These are phyloP conservation scores for Brachycybe producta DNA, from an alignment of 2,888 invertebrate species.

Conservation along the genomic window DNA sequence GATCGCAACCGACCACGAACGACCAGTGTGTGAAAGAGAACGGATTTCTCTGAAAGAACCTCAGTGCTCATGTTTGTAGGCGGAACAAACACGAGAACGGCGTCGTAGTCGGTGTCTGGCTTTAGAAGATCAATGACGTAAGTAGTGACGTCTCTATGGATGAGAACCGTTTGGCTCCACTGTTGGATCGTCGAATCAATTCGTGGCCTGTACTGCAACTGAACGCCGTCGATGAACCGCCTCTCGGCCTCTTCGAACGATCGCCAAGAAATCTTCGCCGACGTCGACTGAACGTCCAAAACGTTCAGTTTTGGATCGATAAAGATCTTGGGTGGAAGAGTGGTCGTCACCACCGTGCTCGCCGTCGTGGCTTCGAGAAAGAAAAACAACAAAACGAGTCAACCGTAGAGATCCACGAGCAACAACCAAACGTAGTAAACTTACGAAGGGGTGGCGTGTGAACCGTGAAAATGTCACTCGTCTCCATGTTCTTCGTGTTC, in stretches of 20 bases:
- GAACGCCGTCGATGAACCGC: conserved; percentile 74
- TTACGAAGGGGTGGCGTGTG: conserved; percentile 46
- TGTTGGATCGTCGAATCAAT: conserved; percentile 52
- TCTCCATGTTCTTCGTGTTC: conserved; percentile 61
- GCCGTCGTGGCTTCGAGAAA: conserved; percentile 21
- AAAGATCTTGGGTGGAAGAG: conserved; percentile 46
- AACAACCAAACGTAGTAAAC: no score
- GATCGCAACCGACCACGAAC: conserved; percentile 45
- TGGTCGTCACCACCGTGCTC: conserved; percentile 37
- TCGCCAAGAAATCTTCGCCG: conserved; percentile 66
- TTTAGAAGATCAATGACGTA: conserved; percentile 64
- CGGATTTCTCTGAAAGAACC: conserved; percentile 53
- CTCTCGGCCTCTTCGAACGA: conserved; percentile 66
- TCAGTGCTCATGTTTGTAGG: conserved; percentile 67
- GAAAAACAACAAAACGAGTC: not conserved
- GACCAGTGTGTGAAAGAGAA: conserved; percentile 57
- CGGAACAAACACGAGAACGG: conserved; percentile 69
- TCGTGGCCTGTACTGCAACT: conserved; percentile 66
- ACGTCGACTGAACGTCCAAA: conserved; percentile 61
- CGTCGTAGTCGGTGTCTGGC: conserved; percentile 65
- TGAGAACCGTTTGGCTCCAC: conserved; percentile 68
- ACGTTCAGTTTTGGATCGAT: conserved; percentile 61
- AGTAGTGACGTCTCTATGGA: conserved; percentile 65
- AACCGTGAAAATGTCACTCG: conserved; percentile 61
- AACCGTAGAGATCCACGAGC: not conserved